Conservation (phyloP, 1,140 invertebrate genomes). For the Cephus cinctus region DNA sequence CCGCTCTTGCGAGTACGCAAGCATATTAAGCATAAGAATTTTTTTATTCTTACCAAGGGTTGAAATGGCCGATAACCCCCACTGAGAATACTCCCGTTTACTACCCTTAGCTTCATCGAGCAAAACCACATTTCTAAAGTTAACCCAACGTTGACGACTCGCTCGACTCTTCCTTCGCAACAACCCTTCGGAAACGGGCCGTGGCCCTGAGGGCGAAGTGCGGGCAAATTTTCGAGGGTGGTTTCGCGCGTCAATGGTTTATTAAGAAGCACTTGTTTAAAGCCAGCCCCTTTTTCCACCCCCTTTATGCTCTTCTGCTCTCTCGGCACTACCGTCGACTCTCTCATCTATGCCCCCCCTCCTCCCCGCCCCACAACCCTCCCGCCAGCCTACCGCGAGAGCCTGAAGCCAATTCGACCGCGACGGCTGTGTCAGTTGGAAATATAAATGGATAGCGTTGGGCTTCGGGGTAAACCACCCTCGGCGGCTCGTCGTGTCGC, state of each 20-base stretch:
- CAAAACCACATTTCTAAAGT: too few species aligned
- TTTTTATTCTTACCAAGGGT: too few species aligned
- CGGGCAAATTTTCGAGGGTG: slow-evolving; percentile 42
- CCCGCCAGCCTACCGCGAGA: too few species aligned
- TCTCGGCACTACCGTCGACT: too few species aligned
- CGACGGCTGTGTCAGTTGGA: slow-evolving; percentile 35
- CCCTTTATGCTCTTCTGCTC: too few species aligned
- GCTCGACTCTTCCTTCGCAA: slow-evolving; percentile 3
- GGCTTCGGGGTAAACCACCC: slow-evolving; percentile 28
- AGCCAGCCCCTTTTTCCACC: slow-evolving; percentile 45
- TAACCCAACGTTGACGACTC: too few species aligned
- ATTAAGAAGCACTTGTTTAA: slow-evolving; percentile 59
- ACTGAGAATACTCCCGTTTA: too few species aligned
- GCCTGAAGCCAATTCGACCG: slow-evolving; percentile 46
- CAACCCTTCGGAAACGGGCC: too few species aligned
- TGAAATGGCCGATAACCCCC: too few species aligned
- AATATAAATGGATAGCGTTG: slow-evolving; percentile 41
- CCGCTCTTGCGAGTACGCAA: neutral
- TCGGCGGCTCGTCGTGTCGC: slow-evolving; percentile 41
- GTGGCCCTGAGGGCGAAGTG: slow-evolving; percentile 26
- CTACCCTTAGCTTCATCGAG: too few species aligned
- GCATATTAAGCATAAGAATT: neutral
- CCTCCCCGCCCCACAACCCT: too few species aligned
- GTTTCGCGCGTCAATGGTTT: slow-evolving; percentile 53
- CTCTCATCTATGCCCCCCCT: too few species aligned